Evolutionary conservation across 1,140 invertebrate genomes (phyloP).

Genomic region (Caerostris darwini): DNA sequence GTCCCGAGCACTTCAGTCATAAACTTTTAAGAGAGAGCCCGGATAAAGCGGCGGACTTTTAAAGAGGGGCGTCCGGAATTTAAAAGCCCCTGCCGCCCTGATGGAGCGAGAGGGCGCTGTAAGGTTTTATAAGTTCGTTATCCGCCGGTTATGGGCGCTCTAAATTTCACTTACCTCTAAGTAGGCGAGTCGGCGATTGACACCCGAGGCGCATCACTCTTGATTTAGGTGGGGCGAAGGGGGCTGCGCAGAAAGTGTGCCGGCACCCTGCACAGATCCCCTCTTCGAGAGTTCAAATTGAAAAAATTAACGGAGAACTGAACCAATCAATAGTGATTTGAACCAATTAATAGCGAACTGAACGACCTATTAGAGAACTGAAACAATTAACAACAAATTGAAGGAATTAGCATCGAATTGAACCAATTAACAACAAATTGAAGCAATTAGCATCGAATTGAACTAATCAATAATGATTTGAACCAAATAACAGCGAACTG

Average conservation of each 20-base stretch:
- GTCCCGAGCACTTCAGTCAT: background rate
- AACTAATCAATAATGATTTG: no score
- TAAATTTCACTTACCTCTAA: constrained; percentile 70
- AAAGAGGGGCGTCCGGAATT: constrained; percentile 41
- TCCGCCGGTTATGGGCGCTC: constrained; percentile 60
- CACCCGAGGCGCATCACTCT: constrained; percentile 46
- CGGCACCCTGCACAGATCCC: background rate
- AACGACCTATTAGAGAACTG: no score
- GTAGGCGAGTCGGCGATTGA: constrained; percentile 36
- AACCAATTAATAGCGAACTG: no score
- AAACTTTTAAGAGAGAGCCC: constrained; percentile 48
- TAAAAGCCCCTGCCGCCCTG: constrained; percentile 44
- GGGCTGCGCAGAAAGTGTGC: constrained; percentile 10
- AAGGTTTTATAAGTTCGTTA: constrained; percentile 73
- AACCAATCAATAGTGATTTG: no score
- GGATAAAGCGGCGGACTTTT: background rate
- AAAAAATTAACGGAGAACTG: no score
- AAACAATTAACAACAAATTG: no score
- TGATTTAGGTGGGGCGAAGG: constrained; percentile 37
- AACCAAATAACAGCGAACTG: no score
- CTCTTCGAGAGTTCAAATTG: no score
- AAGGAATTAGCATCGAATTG: no score
- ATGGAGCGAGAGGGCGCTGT: constrained; percentile 44
- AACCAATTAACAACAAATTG: no score
- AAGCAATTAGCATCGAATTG: no score